These are phyloP conservation scores for Dynastes grantii DNA, from an alignment of 2,888 invertebrate species.

Conservation along the genomic window DNA sequence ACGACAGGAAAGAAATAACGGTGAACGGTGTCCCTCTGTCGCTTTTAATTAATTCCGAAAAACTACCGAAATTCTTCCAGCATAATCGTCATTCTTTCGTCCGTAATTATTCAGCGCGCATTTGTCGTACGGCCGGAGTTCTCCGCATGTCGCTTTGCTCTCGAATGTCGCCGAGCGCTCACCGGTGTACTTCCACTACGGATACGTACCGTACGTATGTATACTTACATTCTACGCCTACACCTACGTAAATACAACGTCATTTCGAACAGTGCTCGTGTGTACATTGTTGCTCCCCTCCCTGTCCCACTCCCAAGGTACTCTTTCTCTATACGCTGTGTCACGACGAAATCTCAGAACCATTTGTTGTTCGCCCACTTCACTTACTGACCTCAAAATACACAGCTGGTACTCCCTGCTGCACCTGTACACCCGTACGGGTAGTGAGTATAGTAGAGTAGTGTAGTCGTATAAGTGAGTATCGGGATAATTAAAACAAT, in stretches of 20 bases:
- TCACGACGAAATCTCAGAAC: conserved; percentile 39
- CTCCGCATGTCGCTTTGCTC: conserved; percentile 23
- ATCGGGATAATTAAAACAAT: neutral
- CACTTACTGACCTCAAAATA: conserved; percentile 46
- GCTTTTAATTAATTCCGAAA: conserved; percentile 32
- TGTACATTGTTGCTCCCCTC: neutral
- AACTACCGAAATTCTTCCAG: conserved; percentile 14
- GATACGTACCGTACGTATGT: neutral
- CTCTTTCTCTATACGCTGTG: conserved; percentile 2
- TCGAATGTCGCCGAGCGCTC: conserved; percentile 16
- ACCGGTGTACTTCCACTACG: too few relatives aligned
- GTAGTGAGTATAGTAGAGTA: conserved; percentile 4
- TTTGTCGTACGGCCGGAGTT: conserved; percentile 22
- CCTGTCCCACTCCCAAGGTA: neutral
- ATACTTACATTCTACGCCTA: conserved; percentile 33
- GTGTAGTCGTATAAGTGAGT: conserved; percentile 4
- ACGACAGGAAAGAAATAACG: conserved; percentile 13
- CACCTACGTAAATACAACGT: conserved; percentile 11
- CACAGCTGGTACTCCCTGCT: conserved; percentile 36
- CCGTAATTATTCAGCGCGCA: conserved; percentile 32
- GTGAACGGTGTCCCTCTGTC: neutral
- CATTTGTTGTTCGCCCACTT: conserved; percentile 46
- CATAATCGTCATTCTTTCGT: conserved; percentile 20
- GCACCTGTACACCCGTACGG: conserved; percentile 28
- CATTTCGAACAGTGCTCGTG: neutral